These are phyloP conservation scores for Folsomia manolachei DNA, from an alignment of 2,888 invertebrate genomes.

Conservation along the genomic window DNA sequence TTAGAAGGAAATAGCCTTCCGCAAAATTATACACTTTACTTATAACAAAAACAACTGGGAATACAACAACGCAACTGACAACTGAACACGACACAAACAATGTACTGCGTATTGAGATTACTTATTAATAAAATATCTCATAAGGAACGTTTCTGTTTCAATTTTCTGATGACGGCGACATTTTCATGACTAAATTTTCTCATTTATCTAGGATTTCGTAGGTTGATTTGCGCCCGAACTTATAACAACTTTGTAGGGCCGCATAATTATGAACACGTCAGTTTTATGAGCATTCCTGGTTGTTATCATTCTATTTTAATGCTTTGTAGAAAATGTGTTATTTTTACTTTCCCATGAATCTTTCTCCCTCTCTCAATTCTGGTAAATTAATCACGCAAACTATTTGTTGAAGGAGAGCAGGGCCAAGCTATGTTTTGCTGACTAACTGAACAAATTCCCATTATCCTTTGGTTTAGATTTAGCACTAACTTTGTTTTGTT, in stretches of 20 bases:
- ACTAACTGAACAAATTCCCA: neutral
- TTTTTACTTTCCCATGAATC: constrained; percentile 13
- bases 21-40: constrained; percentile 22
- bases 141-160: neutral
- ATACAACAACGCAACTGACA: neutral
- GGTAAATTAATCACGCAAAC: constrained; percentile 6
- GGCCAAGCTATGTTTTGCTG: neutral
- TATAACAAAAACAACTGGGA: neutral
- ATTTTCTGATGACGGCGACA: neutral
- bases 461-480: neutral
- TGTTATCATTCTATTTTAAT: too few species aligned
- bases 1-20: constrained; percentile 24
- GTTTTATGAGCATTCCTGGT: too few species aligned
- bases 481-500: neutral
- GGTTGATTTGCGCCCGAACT: too few species aligned
- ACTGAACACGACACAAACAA: neutral
- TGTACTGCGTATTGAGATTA: neutral
- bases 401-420: neutral
- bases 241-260: too few species aligned
- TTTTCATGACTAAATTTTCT: too few species aligned
- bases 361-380: too few species aligned
- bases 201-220: too few species aligned
- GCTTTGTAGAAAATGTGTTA: too few species aligned
- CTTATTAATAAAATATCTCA: neutral
- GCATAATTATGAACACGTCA: too few species aligned